Conservation (phyloP, 2,797 vertebrate genomes). For the Pangasius mekongensis region DNA sequence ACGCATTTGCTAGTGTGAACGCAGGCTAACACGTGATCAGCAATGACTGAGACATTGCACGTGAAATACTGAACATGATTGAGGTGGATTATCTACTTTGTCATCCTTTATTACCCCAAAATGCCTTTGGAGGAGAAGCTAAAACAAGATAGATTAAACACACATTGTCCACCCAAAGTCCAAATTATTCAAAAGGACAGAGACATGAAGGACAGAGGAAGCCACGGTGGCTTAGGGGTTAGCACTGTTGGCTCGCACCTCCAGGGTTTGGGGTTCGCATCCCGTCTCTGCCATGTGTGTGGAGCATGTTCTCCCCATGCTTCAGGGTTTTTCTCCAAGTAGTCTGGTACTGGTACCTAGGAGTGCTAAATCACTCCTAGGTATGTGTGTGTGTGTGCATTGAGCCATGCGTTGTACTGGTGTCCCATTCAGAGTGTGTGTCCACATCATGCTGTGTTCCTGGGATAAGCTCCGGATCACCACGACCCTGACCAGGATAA, state of each 20-base stretch:
- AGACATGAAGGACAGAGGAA: background rate
- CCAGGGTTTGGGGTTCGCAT: too few species aligned
- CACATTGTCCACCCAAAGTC: background rate
- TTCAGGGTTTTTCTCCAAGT: too few species aligned
- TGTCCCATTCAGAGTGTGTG: background rate
- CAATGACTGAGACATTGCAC: background rate
- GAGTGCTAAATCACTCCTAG: background rate
- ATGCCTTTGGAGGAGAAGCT: too few species aligned
- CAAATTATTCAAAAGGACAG: background rate
- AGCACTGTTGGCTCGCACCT: too few species aligned
- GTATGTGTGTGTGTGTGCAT: background rate
- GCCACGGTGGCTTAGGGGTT: too few species aligned
- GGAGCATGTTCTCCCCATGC: too few species aligned
- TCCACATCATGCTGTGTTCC: background rate
- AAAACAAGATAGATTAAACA: background rate
- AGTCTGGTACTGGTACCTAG: too few species aligned
- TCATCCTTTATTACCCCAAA: background rate
- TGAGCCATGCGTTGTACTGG: background rate
- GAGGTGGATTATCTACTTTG: background rate
- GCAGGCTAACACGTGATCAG: too few species aligned
- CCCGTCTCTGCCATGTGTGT: too few species aligned
- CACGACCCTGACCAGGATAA: background rate
- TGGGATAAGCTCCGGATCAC: too few species aligned
- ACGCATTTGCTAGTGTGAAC: background rate
- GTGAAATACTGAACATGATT: background rate